phyloP scores from a whole-genome alignment of 2,888 invertebrate genomes.

The Pollenia griseotomentosa region DNA sequence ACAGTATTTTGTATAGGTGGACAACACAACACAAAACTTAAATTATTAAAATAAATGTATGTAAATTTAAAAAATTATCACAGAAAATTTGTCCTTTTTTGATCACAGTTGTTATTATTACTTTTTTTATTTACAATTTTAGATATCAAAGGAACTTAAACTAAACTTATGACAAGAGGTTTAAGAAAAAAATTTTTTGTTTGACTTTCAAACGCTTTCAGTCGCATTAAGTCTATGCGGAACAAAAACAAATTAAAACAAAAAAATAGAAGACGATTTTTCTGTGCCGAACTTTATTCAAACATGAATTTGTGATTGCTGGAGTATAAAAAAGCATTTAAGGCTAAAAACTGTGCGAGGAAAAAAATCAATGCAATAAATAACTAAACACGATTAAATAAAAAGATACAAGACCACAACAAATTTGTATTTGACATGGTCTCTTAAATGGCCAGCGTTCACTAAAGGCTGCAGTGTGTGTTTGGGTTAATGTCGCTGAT shows the following conservation, averaged over 20 bases:
- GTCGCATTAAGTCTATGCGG: slow-evolving; percentile 27
- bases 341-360: slow-evolving; percentile 24
- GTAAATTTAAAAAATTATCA: too few species aligned
- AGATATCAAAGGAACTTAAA: slow-evolving; percentile 25
- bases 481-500: not conserved
- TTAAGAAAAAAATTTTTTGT: slow-evolving; percentile 5
- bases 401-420: slow-evolving; percentile 71
- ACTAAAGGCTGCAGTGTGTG: not conserved
- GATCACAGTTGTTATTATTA: too few species aligned
- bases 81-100: too few species aligned
- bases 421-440: slow-evolving; percentile 73
- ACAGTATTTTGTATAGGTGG: too few species aligned
- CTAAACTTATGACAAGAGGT: slow-evolving; percentile 47
- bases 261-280: not conserved
- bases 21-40: too few species aligned
- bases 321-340: slow-evolving; percentile 6
- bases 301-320: slow-evolving; percentile 50
- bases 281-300: slow-evolving; percentile 1
- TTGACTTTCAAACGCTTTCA: slow-evolving; percentile 51
- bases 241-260: slow-evolving; percentile 1
- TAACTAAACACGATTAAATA: slow-evolving; percentile 73
- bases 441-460: slow-evolving; percentile 67
- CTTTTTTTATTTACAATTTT: slow-evolving; percentile 38
- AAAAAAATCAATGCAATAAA: slow-evolving; percentile 71
- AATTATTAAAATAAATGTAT: too few species aligned